Base-by-base conservation (phyloP, 2,888 invertebrate species). In the Polydrusus cervinus region DNA sequence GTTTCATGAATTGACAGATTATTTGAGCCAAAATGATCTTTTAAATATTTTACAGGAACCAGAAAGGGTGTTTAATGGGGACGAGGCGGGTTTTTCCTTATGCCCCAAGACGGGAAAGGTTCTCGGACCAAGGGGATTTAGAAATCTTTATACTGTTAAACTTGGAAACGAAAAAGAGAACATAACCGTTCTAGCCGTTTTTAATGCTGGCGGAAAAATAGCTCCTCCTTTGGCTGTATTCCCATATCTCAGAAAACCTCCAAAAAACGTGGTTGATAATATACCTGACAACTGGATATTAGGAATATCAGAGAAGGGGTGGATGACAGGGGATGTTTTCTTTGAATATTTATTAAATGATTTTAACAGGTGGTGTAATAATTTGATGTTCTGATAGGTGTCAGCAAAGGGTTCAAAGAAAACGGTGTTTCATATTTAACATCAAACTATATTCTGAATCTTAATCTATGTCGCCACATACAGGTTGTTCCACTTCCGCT, bases 301-400 rank as follows among this genome's bases (percentile, higher is more conserved):
- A n/a, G 79, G 79, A 16, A 64, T 68, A 40, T 74, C 76, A 0
- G 78, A 81, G n/a, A 47, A 40, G 45, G 81, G 80, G 8, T 81
- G 79, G 79, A 81, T 80, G 80, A 77, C 45, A 13, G 49, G 55
- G 30, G 78, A 81, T 7, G 78, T 75, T 6, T 81, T 80, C 66
- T 78, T 71, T 68, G 75, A 75, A 34, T 80, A 69, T 49, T 74
- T 79, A 7, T 57, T 47, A 20, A 80, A 79, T 73, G 71, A 67
- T 43, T 78, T 78, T 71, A 60, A 78, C 51, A 60, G 57, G 11
- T 77, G n/a, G n/a, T n/a, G n/a, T n/a, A n/a, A n/a, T n/a, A n/a
- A n/a, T n/a, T n/a, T n/a, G n/a, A n/a, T n/a, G n/a, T n/a, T n/a
- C n/a, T n/a, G n/a, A n/a, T n/a, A n/a, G n/a, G n/a, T n/a, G n/a